Evolutionary conservation across 2,888 invertebrate species (phyloP).

Genomic region (Cheilosia pagana): DNA sequence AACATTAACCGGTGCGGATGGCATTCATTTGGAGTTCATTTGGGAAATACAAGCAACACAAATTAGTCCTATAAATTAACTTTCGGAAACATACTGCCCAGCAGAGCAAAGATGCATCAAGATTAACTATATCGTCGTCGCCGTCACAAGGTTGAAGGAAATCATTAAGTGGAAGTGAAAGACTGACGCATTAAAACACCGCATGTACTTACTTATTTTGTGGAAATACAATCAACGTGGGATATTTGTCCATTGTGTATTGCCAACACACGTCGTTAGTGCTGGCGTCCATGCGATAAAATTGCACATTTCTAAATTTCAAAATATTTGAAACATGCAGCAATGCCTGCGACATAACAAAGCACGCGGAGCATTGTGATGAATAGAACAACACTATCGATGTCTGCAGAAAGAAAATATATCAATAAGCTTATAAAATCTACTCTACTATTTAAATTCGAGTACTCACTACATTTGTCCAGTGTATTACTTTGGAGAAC

Average conservation of each 20-base stretch:
- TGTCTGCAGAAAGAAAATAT: constrained; percentile 80
- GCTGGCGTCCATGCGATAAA: constrained; percentile 91
- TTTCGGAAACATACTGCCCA: too few relatives aligned
- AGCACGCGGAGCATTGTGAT: constrained; percentile 91
- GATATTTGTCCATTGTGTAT: constrained; percentile 89
- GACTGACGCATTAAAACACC: too few relatives aligned
- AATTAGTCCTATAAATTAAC: too few relatives aligned
- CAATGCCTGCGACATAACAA: constrained; percentile 88
- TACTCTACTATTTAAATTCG: too few relatives aligned
- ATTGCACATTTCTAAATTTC: constrained; percentile 84
- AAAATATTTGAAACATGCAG: constrained; percentile 85
- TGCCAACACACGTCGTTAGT: constrained; percentile 93
- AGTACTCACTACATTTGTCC: constrained; percentile 44
- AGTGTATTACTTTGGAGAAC: constrained; percentile 45
- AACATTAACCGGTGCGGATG: too few relatives aligned
- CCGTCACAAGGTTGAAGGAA: too few relatives aligned
- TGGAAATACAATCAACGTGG: constrained; percentile 92
- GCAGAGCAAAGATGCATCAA: too few relatives aligned
- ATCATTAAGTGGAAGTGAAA: too few relatives aligned
- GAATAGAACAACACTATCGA: constrained; percentile 91
- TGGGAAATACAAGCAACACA: too few relatives aligned
- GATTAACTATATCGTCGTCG: too few relatives aligned
- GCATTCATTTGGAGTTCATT: too few relatives aligned
- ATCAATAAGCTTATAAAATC: constrained; percentile 3
- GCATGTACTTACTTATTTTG: constrained; percentile 83